These are phyloP conservation scores for Apogon hyalosoma DNA, from an alignment of 2,797 vertebrate genomes.

Conservation along the genomic window DNA sequence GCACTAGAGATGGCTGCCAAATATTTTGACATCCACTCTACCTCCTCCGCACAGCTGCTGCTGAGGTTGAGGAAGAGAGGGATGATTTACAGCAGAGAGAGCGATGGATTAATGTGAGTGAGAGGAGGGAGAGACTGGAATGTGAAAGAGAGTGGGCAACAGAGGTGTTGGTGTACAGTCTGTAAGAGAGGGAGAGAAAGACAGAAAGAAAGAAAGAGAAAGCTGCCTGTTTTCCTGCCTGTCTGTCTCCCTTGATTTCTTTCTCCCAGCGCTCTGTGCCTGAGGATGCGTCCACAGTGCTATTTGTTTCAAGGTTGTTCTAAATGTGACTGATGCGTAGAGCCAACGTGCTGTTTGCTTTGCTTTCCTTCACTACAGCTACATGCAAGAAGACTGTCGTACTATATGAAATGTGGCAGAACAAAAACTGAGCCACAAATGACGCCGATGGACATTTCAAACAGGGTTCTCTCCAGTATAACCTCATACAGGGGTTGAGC, in stretches of 20 bases:
- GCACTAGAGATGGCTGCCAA: slow-evolving; percentile 80
- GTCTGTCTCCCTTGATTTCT: slow-evolving; percentile 73
- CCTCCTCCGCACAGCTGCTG: slow-evolving; percentile 79
- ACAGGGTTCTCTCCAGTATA: slow-evolving; percentile 42
- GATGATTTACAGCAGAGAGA: slow-evolving; percentile 69
- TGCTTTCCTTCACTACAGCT: slow-evolving; percentile 54
- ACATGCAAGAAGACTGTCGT: slow-evolving; percentile 59
- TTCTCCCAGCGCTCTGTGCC: slow-evolving; percentile 54
- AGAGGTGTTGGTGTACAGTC: slow-evolving; percentile 74
- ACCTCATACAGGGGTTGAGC: slow-evolving; percentile 44
- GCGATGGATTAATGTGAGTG: slow-evolving; percentile 71
- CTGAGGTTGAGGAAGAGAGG: slow-evolving; percentile 72
- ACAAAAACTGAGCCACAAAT: slow-evolving; percentile 53
- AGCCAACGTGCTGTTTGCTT: slow-evolving; percentile 64
- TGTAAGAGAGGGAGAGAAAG: slow-evolving; percentile 40
- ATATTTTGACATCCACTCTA: slow-evolving; percentile 82
- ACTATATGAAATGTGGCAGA: slow-evolving; percentile 56
- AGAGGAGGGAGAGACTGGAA: slow-evolving; percentile 65
- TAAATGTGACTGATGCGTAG: slow-evolving; percentile 78
- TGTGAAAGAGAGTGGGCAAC: slow-evolving; percentile 72
- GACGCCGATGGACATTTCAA: slow-evolving; percentile 53
- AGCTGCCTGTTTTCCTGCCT: slow-evolving; percentile 63
- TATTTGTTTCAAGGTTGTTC: slow-evolving; percentile 79
- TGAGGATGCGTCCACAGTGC: slow-evolving; percentile 61
- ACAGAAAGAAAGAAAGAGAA: slow-evolving; percentile 57